Conservation (phyloP, 2,888 invertebrate species). For the Amaurobius ferox region DNA sequence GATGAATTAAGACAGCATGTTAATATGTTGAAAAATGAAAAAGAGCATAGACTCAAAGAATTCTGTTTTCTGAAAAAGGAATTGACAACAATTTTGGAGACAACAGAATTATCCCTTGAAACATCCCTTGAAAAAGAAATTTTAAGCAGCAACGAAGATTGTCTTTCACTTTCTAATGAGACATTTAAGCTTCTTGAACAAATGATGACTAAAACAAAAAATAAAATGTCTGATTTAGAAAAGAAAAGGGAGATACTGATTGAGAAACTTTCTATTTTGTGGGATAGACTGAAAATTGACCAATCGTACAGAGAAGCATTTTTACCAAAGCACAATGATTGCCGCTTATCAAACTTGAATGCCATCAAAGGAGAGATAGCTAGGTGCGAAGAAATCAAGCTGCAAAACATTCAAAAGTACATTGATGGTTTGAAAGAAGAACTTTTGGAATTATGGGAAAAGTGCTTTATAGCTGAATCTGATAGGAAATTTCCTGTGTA, state of each 20-base stretch:
- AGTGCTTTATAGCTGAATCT: conserved; percentile 82
- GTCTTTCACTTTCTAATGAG: conserved; percentile 76
- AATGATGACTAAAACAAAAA: conserved; percentile 73
- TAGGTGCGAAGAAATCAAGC: conserved; percentile 86
- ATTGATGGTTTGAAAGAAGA: conserved; percentile 85
- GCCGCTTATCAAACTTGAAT: conserved; percentile 79
- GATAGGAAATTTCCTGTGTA: neutral
- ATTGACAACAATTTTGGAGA: conserved; percentile 76
- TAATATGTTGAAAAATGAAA: conserved; percentile 47
- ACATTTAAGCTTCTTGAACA: conserved; percentile 76
- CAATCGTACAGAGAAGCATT: conserved; percentile 79
- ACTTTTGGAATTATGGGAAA: conserved; percentile 86
- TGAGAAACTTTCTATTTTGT: conserved; percentile 82
- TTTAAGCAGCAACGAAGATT: conserved; percentile 76
- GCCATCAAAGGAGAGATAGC: conserved; percentile 85
- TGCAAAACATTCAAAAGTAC: conserved; percentile 84
- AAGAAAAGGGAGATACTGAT: conserved; percentile 80
- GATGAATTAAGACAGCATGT: conserved; percentile 68
- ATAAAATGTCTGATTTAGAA: conserved; percentile 73
- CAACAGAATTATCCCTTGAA: conserved; percentile 77
- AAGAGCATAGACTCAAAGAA: conserved; percentile 48
- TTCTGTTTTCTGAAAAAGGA: conserved; percentile 52
- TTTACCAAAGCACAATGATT: conserved; percentile 78
- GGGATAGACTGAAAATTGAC: conserved; percentile 86
- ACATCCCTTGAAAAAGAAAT: conserved; percentile 77